Evolutionary conservation across 23 tunicate species (phyloP).

Genomic region (Corella eumyota): DNA sequence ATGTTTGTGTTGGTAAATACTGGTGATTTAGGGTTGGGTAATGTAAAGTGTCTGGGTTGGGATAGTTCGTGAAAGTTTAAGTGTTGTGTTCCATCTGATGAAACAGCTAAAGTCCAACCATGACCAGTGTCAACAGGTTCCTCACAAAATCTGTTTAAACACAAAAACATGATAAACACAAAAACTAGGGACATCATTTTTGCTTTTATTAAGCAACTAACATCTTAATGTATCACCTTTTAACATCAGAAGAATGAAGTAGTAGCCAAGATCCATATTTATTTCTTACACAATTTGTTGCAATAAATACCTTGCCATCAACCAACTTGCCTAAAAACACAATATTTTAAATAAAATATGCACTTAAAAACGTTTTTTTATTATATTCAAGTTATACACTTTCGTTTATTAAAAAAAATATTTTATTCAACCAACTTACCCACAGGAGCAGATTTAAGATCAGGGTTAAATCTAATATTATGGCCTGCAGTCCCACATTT

Average conservation of each 20-base stretch:
- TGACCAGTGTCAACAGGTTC: constrained; percentile 27
- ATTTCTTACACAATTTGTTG: constrained; percentile 15
- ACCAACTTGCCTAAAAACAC: constrained; percentile 33
- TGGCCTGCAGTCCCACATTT: constrained; percentile 51
- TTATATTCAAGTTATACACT: no score
- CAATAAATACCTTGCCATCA: constrained; percentile 24
- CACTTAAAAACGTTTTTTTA: no score
- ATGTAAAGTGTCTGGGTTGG: no score
- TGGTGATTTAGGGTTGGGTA: background rate
- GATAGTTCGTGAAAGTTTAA: no score
- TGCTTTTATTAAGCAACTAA: no score
- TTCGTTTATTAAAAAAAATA: no score
- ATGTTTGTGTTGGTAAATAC: background rate
- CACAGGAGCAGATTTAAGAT: constrained; percentile 33
- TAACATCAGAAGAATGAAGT: constrained; percentile 15
- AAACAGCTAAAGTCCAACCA: constrained; percentile 56
- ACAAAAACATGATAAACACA: no score
- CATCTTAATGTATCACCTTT: constrained; percentile 37
- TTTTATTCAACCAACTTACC: no score
- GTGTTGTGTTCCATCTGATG: constrained; percentile 35
- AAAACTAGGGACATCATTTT: no score
- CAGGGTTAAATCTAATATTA: constrained; percentile 42
- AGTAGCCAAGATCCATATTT: constrained; percentile 40
- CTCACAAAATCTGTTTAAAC: constrained; percentile 41
- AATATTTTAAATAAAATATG: no score